These are phyloP conservation scores for Cercopithecus mitis DNA, from an alignment of 2,797 vertebrate species.

Conservation along the genomic window DNA sequence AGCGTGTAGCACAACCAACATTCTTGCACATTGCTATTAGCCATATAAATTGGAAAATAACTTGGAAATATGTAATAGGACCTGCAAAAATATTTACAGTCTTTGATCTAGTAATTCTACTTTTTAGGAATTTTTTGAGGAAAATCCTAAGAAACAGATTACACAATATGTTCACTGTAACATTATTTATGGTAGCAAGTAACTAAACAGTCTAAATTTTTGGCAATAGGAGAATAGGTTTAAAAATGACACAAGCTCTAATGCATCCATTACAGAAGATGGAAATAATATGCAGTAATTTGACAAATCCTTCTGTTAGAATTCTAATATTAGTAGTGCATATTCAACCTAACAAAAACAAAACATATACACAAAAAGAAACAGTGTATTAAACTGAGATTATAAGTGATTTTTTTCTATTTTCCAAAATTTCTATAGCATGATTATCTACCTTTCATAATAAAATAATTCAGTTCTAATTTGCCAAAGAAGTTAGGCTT, in stretches of 20 bases:
- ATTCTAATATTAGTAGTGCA: not conserved
- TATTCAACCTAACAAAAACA: not conserved
- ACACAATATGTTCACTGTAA: not conserved
- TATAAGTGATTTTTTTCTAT: not conserved
- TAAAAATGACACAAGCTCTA: not conserved
- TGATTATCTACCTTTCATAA: not conserved
- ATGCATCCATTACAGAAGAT: not conserved
- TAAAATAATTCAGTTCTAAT: not conserved
- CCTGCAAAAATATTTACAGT: not conserved
- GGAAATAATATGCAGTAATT: not conserved
- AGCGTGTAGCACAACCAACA: not conserved
- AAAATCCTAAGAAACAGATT: not conserved
- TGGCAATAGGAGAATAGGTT: not conserved
- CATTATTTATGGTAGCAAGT: not conserved
- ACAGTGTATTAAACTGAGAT: not conserved
- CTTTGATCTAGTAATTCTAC: not conserved
- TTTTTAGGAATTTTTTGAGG: not conserved
- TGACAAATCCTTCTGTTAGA: not conserved
- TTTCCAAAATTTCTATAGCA: not conserved
- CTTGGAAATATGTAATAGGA: not conserved
- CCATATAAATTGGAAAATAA: not conserved
- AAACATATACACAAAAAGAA: not conserved
- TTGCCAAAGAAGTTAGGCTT: slow-evolving; percentile 10
- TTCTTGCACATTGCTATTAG: not conserved
- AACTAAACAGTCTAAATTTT: not conserved